Conservation (phyloP, 2,113 vertebrate species). For the Ochotona princeps region DNA sequence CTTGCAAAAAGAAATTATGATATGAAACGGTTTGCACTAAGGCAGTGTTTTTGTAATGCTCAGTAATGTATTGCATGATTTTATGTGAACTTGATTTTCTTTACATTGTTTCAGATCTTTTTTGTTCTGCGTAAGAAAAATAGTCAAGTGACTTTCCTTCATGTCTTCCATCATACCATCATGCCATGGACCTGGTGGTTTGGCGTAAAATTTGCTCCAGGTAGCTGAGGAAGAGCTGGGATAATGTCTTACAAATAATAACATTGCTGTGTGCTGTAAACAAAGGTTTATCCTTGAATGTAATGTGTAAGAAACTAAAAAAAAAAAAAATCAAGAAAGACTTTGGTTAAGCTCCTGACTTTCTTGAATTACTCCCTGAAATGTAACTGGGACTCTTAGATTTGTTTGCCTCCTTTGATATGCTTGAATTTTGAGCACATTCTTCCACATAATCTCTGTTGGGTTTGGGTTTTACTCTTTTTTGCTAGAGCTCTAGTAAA, state of each 20-base stretch:
- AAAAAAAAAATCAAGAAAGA: not conserved
- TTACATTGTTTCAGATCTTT: slow-evolving; percentile 92
- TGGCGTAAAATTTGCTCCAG: slow-evolving; percentile 96
- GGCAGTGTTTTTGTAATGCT: slow-evolving; percentile 12
- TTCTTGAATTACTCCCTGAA: slow-evolving; percentile 23
- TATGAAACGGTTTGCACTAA: slow-evolving; percentile 26
- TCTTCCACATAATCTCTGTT: slow-evolving; percentile 1
- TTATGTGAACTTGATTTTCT: slow-evolving; percentile 75
- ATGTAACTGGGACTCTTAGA: not conserved
- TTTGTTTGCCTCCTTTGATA: not conserved
- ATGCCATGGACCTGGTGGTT: slow-evolving; percentile 99
- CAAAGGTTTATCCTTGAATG: not conserved
- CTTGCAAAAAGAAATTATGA: slow-evolving; percentile 30
- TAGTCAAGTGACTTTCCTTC: slow-evolving; percentile 97
- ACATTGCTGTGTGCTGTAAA: slow-evolving; percentile 48
- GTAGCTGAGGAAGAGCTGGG: slow-evolving; percentile 85
- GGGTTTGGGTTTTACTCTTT: slow-evolving; percentile 48
- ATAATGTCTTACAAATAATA: slow-evolving; percentile 14
- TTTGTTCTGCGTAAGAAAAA: slow-evolving; percentile 98
- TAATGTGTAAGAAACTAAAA: slow-evolving; percentile 37
- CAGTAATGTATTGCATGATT: slow-evolving; percentile 50
- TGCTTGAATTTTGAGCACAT: not conserved
- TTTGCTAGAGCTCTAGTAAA: not conserved
- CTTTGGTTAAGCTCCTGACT: slow-evolving; percentile 36
- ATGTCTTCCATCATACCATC: slow-evolving; percentile 98